Evolutionary conservation across 2,888 invertebrate genomes (phyloP), one percentile per base, ranked within the genome.

Genomic region (Criorhina ranunculi): DNA sequence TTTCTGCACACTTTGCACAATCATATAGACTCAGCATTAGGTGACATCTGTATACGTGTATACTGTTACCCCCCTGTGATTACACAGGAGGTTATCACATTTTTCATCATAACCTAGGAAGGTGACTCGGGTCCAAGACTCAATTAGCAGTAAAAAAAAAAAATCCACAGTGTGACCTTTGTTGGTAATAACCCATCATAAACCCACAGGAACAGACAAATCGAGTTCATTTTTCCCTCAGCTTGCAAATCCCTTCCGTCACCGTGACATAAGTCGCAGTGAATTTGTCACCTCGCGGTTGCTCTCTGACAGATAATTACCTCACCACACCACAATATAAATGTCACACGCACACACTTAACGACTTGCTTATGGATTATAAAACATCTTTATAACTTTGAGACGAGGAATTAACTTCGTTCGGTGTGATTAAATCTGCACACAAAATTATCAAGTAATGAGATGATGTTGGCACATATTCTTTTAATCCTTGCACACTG

Each of bases 1-100:
- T 42, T 0, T 17, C 35, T n/a, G 1, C 44, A 15, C 40, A 46
- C 49, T 67, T 60, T 67, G 57, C 60, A 77, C 78, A 82, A 82
- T 82, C 70, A 66, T 66, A 35, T 78, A 37, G 33, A 42, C n/a
- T 29, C 35, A 51, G 12, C 24, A 37, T 37, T 49, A 44, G 57
- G 9, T 82, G 82, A 82, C 82, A 83, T 78, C 82, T 83, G 73
- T 83, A 67, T 76, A 24, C 24, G 33, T 40, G 53, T 35, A 44
- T 24, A 17, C 37, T 46, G 51, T 15, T 31, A 31, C 66, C 53
- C 72, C 49, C 66, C 77, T 15, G 60, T 31, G 40, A 33, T 12
- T 12, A 11, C 9, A 4, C 31, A 12, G 9, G n/a, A n/a, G 29
- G 8, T 35, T 40, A 24, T 42, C 42, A 55, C 35, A 2, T 8